phyloP scores from a whole-genome alignment of 2,888 invertebrate genomes.

The Eilema sororculum region DNA sequence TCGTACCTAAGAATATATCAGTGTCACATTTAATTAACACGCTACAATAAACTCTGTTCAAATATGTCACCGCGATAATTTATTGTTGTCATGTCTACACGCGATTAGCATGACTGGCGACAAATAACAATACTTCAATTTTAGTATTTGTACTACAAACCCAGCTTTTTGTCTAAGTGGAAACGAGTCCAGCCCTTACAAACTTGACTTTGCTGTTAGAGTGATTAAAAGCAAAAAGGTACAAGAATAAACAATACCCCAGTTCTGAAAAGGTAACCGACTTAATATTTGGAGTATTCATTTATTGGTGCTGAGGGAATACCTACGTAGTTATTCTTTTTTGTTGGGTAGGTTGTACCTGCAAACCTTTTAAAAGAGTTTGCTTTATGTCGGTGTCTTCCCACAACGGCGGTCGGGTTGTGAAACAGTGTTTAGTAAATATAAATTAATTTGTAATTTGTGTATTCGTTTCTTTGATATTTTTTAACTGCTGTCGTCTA shows the following conservation, averaged over 20 bases:
- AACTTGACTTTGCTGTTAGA: background rate
- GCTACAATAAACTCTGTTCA: slow-evolving; percentile 26
- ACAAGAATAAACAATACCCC: background rate
- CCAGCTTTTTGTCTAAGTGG: slow-evolving; percentile 6
- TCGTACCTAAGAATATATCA: slow-evolving; percentile 13
- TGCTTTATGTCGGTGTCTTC: no score
- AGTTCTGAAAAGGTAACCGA: background rate
- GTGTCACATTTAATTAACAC: slow-evolving; percentile 29
- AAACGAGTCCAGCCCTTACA: slow-evolving; percentile 3
- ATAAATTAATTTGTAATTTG: no score
- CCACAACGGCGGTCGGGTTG: no score
- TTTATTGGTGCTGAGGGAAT: no score
- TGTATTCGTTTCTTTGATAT: no score
- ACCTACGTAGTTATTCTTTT: no score
- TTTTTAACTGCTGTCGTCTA: no score
- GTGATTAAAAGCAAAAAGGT: background rate
- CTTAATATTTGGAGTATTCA: background rate
- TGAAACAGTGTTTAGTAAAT: no score
- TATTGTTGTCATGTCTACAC: slow-evolving; percentile 35
- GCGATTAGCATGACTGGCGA: slow-evolving; percentile 26
- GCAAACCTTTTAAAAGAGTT: no score
- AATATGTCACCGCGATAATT: slow-evolving; percentile 37
- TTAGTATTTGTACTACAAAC: slow-evolving; percentile 17
- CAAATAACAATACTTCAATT: slow-evolving; percentile 24
- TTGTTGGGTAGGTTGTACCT: no score